Percentiles rank a stretch among this genome's conserved stretches.
phyloP scores from a whole-genome alignment of 2,797 vertebrate species.

The Sarcophilus harrisii region DNA sequence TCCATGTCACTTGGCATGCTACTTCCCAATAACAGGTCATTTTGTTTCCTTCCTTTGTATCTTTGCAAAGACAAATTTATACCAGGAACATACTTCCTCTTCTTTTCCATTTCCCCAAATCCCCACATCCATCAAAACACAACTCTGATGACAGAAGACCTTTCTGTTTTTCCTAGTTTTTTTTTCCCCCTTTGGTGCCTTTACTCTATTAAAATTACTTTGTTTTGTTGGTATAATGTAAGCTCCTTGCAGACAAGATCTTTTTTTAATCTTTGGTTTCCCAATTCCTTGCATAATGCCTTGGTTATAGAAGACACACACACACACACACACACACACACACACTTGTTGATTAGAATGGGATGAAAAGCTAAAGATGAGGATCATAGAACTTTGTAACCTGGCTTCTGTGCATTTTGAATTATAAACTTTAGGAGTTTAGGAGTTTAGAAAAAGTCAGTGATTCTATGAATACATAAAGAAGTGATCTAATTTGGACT shows the following conservation, averaged over 20 bases:
- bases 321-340: too few relatives aligned
- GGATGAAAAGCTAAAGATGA: not conserved
- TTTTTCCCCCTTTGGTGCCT: too few relatives aligned
- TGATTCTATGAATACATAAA: slow-evolving; percentile 13
- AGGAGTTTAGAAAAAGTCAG: not conserved
- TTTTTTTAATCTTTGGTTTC: not conserved
- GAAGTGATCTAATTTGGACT: not conserved
- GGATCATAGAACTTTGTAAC: too few relatives aligned
- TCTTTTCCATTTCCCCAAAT: not conserved
- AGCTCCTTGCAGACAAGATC: too few relatives aligned
- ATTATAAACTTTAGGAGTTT: slow-evolving; percentile 38
- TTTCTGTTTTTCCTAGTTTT: not conserved
- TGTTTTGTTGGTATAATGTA: not conserved
- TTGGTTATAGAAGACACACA: not conserved
- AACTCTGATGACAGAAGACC: not conserved
- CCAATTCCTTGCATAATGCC: not conserved
- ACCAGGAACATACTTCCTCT: not conserved
- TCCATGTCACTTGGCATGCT: not conserved
- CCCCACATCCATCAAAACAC: not conserved
- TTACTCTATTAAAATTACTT: not conserved
- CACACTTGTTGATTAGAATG: not conserved
- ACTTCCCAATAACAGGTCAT: not conserved
- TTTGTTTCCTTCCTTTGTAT: not conserved
- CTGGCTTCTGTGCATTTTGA: not conserved
- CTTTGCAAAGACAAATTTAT: not conserved